Conservation (phyloP, 2,888 invertebrate genomes). For the Troglohyphantes excavatus region DNA sequence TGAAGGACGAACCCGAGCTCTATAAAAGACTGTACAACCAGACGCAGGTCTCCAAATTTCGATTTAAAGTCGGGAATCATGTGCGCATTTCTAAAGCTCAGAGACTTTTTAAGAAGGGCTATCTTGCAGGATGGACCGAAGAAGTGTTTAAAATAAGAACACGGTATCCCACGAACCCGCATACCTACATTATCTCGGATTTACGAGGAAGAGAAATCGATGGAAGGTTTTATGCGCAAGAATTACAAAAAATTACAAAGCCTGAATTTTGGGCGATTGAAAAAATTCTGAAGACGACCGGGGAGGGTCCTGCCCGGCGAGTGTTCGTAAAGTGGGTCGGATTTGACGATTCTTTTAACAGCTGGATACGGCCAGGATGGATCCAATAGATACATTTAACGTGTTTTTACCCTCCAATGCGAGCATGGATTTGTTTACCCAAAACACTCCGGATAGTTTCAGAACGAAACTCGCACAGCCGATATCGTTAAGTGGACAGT, state of each 20-base stretch:
- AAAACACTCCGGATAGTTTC: conserved; percentile 11
- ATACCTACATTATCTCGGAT: conserved; percentile 7
- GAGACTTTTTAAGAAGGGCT: conserved; percentile 23
- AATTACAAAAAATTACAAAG: conserved; percentile 34
- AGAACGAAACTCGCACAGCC: conserved; percentile 33
- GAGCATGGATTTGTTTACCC: conserved; percentile 17
- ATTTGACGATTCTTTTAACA: conserved; percentile 27
- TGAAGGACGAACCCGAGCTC: neutral
- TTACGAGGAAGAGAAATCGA: conserved; percentile 8
- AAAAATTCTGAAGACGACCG: conserved; percentile 26
- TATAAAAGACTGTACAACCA: conserved; percentile 15
- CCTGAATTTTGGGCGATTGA: conserved; percentile 20
- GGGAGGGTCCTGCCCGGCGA: conserved; percentile 6
- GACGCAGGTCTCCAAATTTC: neutral
- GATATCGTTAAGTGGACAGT: neutral
- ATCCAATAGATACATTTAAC: conserved; percentile 23
- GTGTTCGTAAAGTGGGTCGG: conserved; percentile 31
- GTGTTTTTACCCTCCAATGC: conserved; percentile 11
- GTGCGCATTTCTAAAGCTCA: conserved; percentile 37
- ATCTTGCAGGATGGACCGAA: conserved; percentile 19
- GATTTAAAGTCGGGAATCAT: neutral
- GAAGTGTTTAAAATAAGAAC: neutral
- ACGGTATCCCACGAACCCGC: conserved; percentile 33
- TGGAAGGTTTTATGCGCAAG: conserved; percentile 29
- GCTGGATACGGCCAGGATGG: conserved; percentile 18